Conservation (phyloP, 2,888 invertebrate genomes). For the Nemapogon koenigi region DNA sequence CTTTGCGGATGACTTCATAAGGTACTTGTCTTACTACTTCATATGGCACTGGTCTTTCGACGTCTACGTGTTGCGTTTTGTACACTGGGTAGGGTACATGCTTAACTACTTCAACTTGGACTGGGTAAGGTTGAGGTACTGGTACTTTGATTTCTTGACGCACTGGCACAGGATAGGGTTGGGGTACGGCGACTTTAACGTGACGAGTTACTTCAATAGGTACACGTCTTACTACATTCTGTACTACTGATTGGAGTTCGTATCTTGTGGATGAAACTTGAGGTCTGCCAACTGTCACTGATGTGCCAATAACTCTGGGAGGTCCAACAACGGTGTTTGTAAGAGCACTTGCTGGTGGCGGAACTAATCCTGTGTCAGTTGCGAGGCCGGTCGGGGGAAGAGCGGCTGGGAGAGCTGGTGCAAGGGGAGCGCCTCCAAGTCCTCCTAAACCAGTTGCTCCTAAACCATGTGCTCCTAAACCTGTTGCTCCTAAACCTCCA, state of each 20-base stretch:
- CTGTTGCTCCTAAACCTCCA: conserved; percentile 10
- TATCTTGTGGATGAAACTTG: conserved; percentile 31
- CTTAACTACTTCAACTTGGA: conserved; percentile 48
- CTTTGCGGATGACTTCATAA: conserved; percentile 47
- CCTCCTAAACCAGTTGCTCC: conserved; percentile 12
- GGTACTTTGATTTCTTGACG: conserved; percentile 48
- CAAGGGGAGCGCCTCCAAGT: conserved; percentile 7
- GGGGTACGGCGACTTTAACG: conserved; percentile 43
- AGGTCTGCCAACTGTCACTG: conserved; percentile 20
- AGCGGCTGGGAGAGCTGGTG: neutral
- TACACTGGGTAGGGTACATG: conserved; percentile 53
- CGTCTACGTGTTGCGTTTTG: conserved; percentile 48
- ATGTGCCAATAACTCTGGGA: conserved; percentile 18
- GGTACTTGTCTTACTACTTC: conserved; percentile 50
- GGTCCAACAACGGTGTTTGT: conserved; percentile 32
- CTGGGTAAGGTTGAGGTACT: conserved; percentile 54
- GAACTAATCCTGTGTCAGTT: conserved; percentile 3
- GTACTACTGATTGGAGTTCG: conserved; percentile 50
- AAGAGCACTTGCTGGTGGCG: conserved; percentile 22
- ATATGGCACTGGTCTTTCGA: conserved; percentile 47
- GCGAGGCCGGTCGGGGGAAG: neutral
- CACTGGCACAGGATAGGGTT: conserved; percentile 44
- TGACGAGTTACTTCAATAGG: conserved; percentile 54
- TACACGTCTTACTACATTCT: conserved; percentile 47
- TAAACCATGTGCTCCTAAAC: conserved; percentile 11